Conservation (phyloP, 2,797 vertebrate species). For the Myotis findleyi region DNA sequence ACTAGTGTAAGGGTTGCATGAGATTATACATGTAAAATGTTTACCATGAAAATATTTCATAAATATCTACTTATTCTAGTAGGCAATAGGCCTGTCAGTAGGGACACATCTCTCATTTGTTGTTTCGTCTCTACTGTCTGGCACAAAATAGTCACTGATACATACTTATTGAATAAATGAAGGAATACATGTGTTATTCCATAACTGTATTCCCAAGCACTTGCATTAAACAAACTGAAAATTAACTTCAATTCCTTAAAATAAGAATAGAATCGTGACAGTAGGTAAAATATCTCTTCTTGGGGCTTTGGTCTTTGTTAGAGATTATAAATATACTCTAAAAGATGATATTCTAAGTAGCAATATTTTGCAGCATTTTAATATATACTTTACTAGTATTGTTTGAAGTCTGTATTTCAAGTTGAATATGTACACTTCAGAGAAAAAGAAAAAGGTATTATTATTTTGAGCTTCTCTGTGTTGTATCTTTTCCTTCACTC, state of each 20-base stretch:
- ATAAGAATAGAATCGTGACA: background rate
- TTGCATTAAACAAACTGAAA: background rate
- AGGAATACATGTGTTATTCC: background rate
- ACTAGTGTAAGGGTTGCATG: rapidly evolving
- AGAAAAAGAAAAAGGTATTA: background rate
- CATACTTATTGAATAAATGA: background rate
- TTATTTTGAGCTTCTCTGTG: slow-evolving; percentile 19
- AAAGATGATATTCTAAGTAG: background rate
- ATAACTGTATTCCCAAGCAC: background rate
- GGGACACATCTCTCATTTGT: background rate
- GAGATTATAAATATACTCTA: background rate
- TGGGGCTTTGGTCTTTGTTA: background rate
- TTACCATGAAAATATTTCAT: background rate
- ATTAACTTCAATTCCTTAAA: slow-evolving; percentile 9
- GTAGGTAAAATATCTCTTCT: background rate
- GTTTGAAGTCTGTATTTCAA: background rate
- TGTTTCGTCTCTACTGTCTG: background rate
- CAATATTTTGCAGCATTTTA: background rate
- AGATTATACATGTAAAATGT: background rate
- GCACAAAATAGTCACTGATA: background rate
- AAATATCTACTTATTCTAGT: background rate
- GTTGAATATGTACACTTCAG: background rate
- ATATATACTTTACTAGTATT: background rate
- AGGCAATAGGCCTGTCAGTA: background rate
- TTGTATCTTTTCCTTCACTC: slow-evolving; percentile 50